Evolutionary conservation across 2,888 invertebrate genomes (phyloP), one percentile per base, ranked within the genome.

Genomic region (Spodoptera exigua): DNA sequence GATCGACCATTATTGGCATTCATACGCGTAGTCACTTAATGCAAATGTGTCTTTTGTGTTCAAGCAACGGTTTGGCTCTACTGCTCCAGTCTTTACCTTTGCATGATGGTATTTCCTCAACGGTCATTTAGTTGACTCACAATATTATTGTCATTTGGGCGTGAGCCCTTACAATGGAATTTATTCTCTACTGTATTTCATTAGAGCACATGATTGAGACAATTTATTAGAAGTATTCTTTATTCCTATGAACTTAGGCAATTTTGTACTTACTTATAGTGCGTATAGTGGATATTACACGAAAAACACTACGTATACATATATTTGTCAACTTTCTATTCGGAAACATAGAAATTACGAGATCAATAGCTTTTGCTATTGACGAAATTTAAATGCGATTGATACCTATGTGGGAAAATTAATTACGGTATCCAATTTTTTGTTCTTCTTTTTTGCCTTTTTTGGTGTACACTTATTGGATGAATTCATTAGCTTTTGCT

Each of bases 41-140:
- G 83, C 76, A 79, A 86, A 86, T 81, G 63, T 63, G 71, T 67
- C 79, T 80, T 81, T 84, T 83, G 82, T 81, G 82, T 81, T 79
- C 58, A 70, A 77, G 60, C 73, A 70, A 76, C 76, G 74, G 76
- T 70, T 76, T 71, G 74, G 61, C 74, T 74, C 45, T 36, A 61
- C 63, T 74, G 63, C 65, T 75, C 61, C 21, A 65, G 61, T 53
- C 51, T 62, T 47, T 40, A 61, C 43, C 72, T 82, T 82, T 80
- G 76, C 81, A 78, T 76, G 74, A 75, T 83, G 78, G 78, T 79
- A 78, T 83, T 85, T 80, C 78, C 78, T 76, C 76, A 78, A 76
- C 70, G 70, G 66, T 71, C 67, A 75, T 55, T 67, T 64, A 57
- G 41, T 57, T 81, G 77, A 79, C 61, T 82, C 69, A 78, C 56